Evolutionary conservation across 2,113 vertebrate genomes (phyloP), one percentile per base, ranked within the genome.

Genomic region (Tichodroma muraria): DNA sequence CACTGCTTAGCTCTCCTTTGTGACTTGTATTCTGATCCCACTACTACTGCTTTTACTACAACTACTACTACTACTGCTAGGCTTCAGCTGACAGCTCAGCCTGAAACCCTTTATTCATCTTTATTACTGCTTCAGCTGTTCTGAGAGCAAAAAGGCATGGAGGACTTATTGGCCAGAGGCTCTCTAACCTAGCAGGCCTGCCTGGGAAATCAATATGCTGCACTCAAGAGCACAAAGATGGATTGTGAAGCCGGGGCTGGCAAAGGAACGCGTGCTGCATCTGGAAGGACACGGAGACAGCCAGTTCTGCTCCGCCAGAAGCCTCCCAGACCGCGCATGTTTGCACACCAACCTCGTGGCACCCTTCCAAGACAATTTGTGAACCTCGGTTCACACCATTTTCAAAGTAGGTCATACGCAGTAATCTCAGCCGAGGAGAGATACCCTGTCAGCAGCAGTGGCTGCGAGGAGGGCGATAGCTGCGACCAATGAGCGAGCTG

Each of bases 51-150:
- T 93, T 90, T 88, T 66, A 93, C 92, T 91, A 93, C 81, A 61
- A 59, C 86, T 88, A 85, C 91, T 92, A 93, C 90, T 92, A 63
- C 92, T 81, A 25, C 80, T 57, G 94, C 86, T 47, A 90, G 95
- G 96, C 96, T 97, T 95, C 96, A 94, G 97, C 97, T 97, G 98
- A 98, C 97, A 98, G 97, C 97, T 97, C 97, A 96, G 97, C 95
- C 98, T 80, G 93, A 98, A 97, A 95, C 96, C 98, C 95, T 97
- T 96, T 97, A 97, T 98, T 98, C 98, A 97, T 95, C 96, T 97
- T 98, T 97, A 97, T 98, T 98, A 98, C 98, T 97, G 97, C 97
- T 98, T 98, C 96, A 97, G 98, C 97, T 97, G 97, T 96, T 98
- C 83, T 47, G 92, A 88, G 72, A 89, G 94, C 96, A 76, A 91